These are phyloP conservation scores for Scaptomyza flava DNA, from an alignment of 2,888 invertebrate genomes.

Conservation along the genomic window DNA sequence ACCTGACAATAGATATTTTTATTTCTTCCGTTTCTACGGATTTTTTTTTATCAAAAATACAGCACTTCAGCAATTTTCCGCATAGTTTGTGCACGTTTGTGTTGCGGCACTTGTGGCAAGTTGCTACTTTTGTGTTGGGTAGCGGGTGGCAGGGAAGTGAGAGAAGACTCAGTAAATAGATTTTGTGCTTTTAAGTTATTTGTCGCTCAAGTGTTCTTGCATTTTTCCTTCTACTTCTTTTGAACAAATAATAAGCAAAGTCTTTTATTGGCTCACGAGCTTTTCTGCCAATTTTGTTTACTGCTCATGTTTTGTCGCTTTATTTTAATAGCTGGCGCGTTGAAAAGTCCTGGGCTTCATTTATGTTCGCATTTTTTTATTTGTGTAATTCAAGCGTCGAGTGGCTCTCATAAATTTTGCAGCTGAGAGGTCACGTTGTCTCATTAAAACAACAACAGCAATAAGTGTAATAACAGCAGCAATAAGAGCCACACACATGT, in stretches of 20 bases:
- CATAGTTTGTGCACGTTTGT: conserved; percentile 21
- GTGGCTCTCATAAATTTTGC: conserved; percentile 68
- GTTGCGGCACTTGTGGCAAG: conserved; percentile 5
- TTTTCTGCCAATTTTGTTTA: conserved; percentile 64
- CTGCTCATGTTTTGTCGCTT: conserved; percentile 79
- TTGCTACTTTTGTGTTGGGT: background rate
- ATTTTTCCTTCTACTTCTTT: conserved; percentile 15
- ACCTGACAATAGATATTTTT: background rate
- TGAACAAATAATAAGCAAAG: conserved; percentile 45
- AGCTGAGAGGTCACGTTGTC: conserved; percentile 73
- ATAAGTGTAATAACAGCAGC: conserved; percentile 62
- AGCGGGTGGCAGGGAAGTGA: background rate
- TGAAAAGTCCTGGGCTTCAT: conserved; percentile 59
- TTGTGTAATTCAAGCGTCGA: conserved; percentile 72
- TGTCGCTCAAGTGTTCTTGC: conserved; percentile 37
- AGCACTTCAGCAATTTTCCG: conserved; percentile 4
- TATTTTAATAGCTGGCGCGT: conserved; percentile 69
- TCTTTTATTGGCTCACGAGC: conserved; percentile 35
- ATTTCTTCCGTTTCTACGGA: background rate
- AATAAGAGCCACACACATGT: conserved; percentile 49
- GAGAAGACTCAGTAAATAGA: conserved; percentile 59
- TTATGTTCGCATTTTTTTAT: conserved; percentile 73
- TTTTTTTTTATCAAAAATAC: background rate
- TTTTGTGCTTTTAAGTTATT: conserved; percentile 69
- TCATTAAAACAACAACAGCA: conserved; percentile 73